phyloP scores from a whole-genome alignment of 2,888 invertebrate genomes.

The Synergus gifuensis region DNA sequence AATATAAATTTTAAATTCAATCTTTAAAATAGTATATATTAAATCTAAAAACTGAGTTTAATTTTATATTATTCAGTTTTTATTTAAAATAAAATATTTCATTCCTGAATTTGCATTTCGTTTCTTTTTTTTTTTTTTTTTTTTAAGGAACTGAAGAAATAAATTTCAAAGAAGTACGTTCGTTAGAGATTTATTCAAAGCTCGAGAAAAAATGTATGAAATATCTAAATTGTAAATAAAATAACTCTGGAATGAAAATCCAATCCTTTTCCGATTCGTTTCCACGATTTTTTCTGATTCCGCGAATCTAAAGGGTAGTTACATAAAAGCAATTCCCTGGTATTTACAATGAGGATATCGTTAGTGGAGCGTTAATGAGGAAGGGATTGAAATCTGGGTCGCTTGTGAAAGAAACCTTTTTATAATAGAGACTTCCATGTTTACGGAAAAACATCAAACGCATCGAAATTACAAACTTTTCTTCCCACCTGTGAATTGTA shows the following conservation, averaged over 20 bases:
- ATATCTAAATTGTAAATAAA: neutral
- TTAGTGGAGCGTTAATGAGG: constrained; percentile 34
- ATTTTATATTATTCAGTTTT: neutral
- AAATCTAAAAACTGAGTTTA: neutral
- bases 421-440: neutral
- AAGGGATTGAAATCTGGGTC: constrained; percentile 7
- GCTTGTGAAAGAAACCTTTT: neutral
- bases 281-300: neutral
- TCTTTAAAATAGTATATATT: neutral
- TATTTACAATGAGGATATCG: constrained; percentile 25
- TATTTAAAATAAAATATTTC: neutral
- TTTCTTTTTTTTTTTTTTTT: no score
- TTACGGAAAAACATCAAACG: constrained; percentile 7
- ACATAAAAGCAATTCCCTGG: neutral
- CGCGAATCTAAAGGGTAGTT: constrained; percentile 16
- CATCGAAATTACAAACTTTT: neutral
- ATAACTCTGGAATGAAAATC: neutral
- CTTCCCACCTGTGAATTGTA: neutral
- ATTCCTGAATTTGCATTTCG: neutral
- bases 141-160: neutral
- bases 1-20: neutral
- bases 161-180: neutral
- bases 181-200: neutral
- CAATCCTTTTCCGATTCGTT: neutral
- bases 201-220: neutral